Percentiles rank a stretch among this genome's conserved stretches.
phyloP scores from a whole-genome alignment of 2,797 vertebrate species.

The Vipera ursinii region DNA sequence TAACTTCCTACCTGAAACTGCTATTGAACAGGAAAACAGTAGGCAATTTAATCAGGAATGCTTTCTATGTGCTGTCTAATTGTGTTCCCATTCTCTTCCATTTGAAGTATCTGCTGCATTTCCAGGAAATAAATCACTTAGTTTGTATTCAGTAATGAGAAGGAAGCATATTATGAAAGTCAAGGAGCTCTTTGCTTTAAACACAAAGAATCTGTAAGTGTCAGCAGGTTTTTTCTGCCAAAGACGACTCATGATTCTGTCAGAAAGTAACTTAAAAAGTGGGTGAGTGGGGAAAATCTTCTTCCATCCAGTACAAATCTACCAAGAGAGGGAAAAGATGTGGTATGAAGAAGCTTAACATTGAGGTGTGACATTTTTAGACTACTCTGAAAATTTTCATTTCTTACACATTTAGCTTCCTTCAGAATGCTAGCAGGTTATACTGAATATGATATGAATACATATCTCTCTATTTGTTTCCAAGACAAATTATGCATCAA shows the following conservation, averaged over 20 bases:
- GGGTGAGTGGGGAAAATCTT: slow-evolving; percentile 39
- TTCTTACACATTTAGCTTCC: slow-evolving; percentile 25
- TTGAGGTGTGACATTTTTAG: slow-evolving; percentile 12
- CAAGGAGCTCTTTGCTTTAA: slow-evolving; percentile 53
- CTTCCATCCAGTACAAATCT: slow-evolving; percentile 53
- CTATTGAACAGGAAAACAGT: neutral
- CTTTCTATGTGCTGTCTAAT: neutral
- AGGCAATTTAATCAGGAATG: neutral
- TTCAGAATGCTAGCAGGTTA: neutral
- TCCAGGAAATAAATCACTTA: slow-evolving; percentile 49
- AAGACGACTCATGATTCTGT: slow-evolving; percentile 51
- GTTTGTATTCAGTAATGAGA: slow-evolving; percentile 46
- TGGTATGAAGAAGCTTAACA: slow-evolving; percentile 38
- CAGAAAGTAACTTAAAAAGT: slow-evolving; percentile 51
- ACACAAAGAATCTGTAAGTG: slow-evolving; percentile 50
- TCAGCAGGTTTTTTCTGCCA: slow-evolving; percentile 57
- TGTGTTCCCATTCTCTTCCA: neutral
- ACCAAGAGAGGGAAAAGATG: slow-evolving; percentile 35
- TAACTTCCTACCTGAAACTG: neutral
- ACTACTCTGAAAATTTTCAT: neutral
- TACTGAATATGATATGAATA: neutral
- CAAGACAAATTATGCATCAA: neutral
- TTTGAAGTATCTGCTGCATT: slow-evolving; percentile 8
- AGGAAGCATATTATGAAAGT: slow-evolving; percentile 39
- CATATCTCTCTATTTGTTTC: neutral